phyloP scores from a whole-genome alignment of 2,888 invertebrate genomes.

The Panzeria rudis region DNA sequence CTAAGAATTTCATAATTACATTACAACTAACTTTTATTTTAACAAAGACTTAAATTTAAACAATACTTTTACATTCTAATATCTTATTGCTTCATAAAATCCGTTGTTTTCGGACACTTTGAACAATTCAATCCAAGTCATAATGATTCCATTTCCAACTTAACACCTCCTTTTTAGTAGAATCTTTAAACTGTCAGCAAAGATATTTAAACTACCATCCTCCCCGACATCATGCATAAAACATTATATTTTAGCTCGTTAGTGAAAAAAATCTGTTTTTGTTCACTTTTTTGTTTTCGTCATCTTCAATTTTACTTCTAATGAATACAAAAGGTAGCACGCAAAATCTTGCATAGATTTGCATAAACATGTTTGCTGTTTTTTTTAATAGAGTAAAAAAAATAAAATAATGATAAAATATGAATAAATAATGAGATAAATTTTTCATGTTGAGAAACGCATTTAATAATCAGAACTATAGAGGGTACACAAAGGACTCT shows the following conservation, averaged over 20 bases:
- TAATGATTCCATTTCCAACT: background rate
- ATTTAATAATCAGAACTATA: slow-evolving; percentile 30
- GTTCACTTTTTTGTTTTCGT: slow-evolving; percentile 58
- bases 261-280: slow-evolving; percentile 63
- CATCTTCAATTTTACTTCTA: slow-evolving; percentile 56
- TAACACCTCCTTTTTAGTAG: slow-evolving; percentile 9
- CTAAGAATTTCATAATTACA: too few species aligned
- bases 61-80: too few species aligned
- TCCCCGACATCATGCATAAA: background rate
- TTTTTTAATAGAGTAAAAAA: slow-evolving; percentile 48
- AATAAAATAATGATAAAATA: slow-evolving; percentile 76
- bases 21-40: too few species aligned
- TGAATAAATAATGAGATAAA: slow-evolving; percentile 81
- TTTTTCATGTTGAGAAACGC: slow-evolving; percentile 63
- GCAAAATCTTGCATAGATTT: slow-evolving; percentile 69
- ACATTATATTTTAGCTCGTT: slow-evolving; percentile 68
- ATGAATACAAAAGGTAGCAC: slow-evolving; percentile 64
- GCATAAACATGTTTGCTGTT: slow-evolving; percentile 62
- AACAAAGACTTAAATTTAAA: too few species aligned
- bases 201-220: slow-evolving; percentile 12
- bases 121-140: background rate
- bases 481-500: slow-evolving; percentile 5
- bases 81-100: too few species aligned
- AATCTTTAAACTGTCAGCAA: slow-evolving; percentile 8
- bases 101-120: too few species aligned